Evolutionary conservation across 2,888 invertebrate species (phyloP), one percentile per base, ranked within the genome.

Genomic region (Drosophila falleni): DNA sequence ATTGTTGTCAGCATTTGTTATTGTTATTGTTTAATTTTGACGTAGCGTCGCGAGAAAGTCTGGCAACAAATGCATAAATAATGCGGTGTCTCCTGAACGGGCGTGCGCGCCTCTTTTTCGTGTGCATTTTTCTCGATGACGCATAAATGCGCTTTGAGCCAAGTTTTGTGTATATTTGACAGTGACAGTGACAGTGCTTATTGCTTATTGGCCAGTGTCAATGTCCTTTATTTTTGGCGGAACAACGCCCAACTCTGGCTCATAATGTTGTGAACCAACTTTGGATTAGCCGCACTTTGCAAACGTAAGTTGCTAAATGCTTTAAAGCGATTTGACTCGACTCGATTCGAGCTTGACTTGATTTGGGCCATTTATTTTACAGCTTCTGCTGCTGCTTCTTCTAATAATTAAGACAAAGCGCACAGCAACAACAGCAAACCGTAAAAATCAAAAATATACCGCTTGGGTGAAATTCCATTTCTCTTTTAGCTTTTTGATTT

Each of bases 381-480:
- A 81, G 84, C 84, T 88, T 67, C 53, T 49, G 51, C 49, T 61
- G 11, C 65, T 66, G 44, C 50, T 61, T 74, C 78, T 79, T 59
- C 61, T 83, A 76, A 81, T 89, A 84, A 87, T 84, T 84, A 84
- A 89, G 89, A 79, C 84, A 78, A 87, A 83, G 80, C 74, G 76
- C 71, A 60, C 75, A 71, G 54, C 50, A 58, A 37, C 13, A 55
- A 31, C 41, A 51, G 47, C 53, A 10, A 75, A 66, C 73, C 65
- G 56, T 63, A 53, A 78, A 68, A 60, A 61, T 26, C 33, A 60
- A 62, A 59, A 69, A 58, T 47, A 69, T 77, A 72, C 71, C 78
- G 78, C 85, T 88, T 87, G 84, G 89, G 89, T 89, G 86, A 86
- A 86, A 86, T 86, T 86, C 78, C 86, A 89, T 86, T 89, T 89